Percentiles rank a stretch among this genome's conserved stretches.
phyloP scores from a whole-genome alignment of 2,888 invertebrate species.

The Euclidia mi region DNA sequence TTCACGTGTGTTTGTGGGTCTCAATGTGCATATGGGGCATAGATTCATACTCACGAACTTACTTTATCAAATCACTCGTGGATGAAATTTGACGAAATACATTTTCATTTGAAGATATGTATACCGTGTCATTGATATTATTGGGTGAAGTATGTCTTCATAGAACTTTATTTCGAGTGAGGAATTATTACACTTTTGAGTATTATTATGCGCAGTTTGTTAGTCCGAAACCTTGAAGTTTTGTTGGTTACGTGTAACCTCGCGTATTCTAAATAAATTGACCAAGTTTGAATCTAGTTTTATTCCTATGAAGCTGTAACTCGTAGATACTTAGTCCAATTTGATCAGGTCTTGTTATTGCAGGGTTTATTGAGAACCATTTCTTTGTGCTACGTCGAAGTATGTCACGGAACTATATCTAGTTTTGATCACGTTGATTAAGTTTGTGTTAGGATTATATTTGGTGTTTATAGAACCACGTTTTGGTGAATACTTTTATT shows the following conservation, averaged over 20 bases:
- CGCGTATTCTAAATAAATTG: neutral
- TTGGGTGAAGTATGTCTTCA: too few species aligned
- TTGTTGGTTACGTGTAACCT: neutral
- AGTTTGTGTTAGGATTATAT: neutral
- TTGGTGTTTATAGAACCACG: neutral
- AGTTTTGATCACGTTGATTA: slow-evolving; percentile 7
- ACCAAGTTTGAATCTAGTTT: slow-evolving; percentile 5
- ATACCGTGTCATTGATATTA: too few species aligned
- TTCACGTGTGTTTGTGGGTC: too few species aligned
- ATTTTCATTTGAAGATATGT: too few species aligned
- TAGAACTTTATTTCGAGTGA: too few species aligned
- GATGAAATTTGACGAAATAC: too few species aligned
- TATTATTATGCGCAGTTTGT: neutral
- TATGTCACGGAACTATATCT: slow-evolving; percentile 11
- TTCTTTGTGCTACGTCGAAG: slow-evolving; percentile 2
- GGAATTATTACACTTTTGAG: too few species aligned
- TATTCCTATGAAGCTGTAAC: too few species aligned
- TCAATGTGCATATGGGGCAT: too few species aligned
- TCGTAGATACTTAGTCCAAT: slow-evolving; percentile 3
- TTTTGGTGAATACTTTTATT: too few species aligned
- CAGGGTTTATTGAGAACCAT: slow-evolving; percentile 1
- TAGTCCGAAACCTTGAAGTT: neutral
- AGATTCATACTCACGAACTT: too few species aligned
- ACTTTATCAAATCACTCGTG: too few species aligned
- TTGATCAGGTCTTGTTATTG: slow-evolving; percentile 9